phyloP scores from a whole-genome alignment of 2,888 invertebrate species.

The Ellobium chinense region DNA sequence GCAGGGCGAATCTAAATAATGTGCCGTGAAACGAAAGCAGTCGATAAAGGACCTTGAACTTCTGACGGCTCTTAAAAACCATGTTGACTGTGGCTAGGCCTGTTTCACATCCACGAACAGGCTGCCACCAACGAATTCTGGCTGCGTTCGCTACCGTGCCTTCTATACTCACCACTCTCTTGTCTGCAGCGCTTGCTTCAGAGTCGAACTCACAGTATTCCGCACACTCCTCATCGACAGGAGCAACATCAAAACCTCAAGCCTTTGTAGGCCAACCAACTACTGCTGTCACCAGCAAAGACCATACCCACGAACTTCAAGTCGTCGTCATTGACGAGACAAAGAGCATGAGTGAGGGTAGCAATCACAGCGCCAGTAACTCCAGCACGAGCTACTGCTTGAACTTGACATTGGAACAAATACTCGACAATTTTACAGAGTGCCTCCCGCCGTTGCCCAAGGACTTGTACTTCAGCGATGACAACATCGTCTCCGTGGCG shows the following conservation, averaged over 20 bases:
- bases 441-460: slow-evolving; percentile 54
- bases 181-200: background rate
- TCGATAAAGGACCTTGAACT: too few species aligned
- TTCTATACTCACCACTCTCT: background rate
- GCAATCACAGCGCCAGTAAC: background rate
- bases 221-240: background rate
- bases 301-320: background rate
- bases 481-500: slow-evolving; percentile 89
- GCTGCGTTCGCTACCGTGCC: background rate
- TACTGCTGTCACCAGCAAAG: too few species aligned
- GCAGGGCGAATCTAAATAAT: too few species aligned
- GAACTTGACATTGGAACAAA: slow-evolving; percentile 11
- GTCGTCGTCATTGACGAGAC: background rate
- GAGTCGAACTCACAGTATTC: background rate
- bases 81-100: background rate
- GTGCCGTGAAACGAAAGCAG: too few species aligned
- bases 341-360: background rate
- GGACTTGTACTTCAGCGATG: slow-evolving; percentile 92
- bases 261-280: background rate
- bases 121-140: background rate
- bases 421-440: slow-evolving; percentile 24
- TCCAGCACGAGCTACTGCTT: background rate
- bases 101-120: background rate
- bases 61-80: too few species aligned
- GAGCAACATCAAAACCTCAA: background rate